A percentile compares a stretch with the other conserved stretches of the same genome.
Evolutionary conservation across 23 tunicate species (phyloP).

Genomic region (Trididemnum clinides): DNA sequence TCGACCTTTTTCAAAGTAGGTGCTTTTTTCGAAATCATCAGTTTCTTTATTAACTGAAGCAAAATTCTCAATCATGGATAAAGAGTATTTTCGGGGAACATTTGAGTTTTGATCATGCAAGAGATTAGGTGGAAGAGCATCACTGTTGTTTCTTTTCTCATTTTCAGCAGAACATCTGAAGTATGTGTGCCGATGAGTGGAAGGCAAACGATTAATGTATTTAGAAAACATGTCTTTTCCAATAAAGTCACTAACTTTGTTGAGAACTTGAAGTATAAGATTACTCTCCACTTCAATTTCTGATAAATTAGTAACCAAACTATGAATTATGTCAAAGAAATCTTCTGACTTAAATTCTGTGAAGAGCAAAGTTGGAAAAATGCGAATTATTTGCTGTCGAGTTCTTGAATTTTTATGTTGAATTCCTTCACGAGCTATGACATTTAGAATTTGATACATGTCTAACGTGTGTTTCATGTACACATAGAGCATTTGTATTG

Average conservation of each 20-base stretch:
- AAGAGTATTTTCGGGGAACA: neutral
- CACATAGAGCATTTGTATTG: constrained; percentile 76
- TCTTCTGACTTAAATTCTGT: constrained; percentile 80
- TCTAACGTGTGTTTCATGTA: constrained; percentile 90
- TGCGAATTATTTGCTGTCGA: constrained; percentile 61
- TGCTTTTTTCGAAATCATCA: constrained; percentile 57
- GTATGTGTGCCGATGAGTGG: constrained; percentile 45
- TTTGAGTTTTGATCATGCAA: neutral
- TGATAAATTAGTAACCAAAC: constrained; percentile 54
- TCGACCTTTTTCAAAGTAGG: constrained; percentile 42
- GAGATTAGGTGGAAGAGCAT: neutral
- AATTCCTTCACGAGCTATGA: constrained; percentile 73
- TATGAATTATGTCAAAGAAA: constrained; percentile 73
- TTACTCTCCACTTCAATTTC: constrained; percentile 54
- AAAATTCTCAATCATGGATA: constrained; percentile 5
- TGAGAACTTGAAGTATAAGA: constrained; percentile 23
- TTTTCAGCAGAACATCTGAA: neutral
- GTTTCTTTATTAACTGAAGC: neutral
- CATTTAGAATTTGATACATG: constrained; percentile 49
- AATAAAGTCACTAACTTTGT: constrained; percentile 63
- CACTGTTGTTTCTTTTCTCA: neutral
- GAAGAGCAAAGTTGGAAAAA: constrained; percentile 82
- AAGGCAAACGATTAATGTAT: constrained; percentile 57
- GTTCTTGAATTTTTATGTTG: constrained; percentile 55
- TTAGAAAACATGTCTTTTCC: constrained; percentile 50